A percentile compares a stretch with the other conserved stretches of the same genome.
Conservation (phyloP, 1,140 invertebrate species). For the Homalodisca vitripennis region DNA sequence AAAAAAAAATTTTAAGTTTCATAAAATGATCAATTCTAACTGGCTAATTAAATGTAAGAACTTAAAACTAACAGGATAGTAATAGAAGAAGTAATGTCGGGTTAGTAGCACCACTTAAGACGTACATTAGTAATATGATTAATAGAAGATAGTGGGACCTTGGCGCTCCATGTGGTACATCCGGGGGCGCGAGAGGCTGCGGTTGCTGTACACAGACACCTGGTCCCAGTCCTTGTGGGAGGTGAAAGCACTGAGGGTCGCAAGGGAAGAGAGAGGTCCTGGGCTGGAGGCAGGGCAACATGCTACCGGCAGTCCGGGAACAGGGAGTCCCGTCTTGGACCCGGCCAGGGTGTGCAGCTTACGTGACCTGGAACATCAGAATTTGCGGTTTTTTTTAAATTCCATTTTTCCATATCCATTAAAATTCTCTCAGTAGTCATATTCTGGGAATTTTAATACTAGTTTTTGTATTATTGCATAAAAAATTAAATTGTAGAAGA, state of each 20-base stretch:
- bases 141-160: conserved; percentile 44
- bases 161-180: conserved; percentile 74
- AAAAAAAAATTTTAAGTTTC: too few relatives aligned
- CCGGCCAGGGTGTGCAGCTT: conserved; percentile 70
- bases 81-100: conserved; percentile 27
- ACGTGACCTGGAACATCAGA: conserved; percentile 54
- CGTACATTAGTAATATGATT: conserved; percentile 31
- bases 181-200: conserved; percentile 81
- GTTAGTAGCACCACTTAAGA: conserved; percentile 30
- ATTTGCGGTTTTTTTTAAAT: too few relatives aligned
- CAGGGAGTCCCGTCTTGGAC: conserved; percentile 59
- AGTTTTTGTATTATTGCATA: too few relatives aligned
- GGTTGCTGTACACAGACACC: conserved; percentile 85
- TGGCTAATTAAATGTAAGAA: neutral
- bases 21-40: too few relatives aligned
- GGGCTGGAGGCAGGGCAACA: conserved; percentile 74
- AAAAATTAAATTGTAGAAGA: too few relatives aligned
- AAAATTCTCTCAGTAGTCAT: too few relatives aligned
- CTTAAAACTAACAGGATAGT: conserved; percentile 24
- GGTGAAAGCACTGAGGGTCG: conserved; percentile 74
- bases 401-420: too few relatives aligned
- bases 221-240: conserved; percentile 91
- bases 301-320: conserved; percentile 66
- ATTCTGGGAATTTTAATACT: too few relatives aligned
- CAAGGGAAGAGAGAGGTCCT: conserved; percentile 76